These are phyloP conservation scores for Micrasema longulum DNA, from an alignment of 1,140 invertebrate species.

Conservation along the genomic window DNA sequence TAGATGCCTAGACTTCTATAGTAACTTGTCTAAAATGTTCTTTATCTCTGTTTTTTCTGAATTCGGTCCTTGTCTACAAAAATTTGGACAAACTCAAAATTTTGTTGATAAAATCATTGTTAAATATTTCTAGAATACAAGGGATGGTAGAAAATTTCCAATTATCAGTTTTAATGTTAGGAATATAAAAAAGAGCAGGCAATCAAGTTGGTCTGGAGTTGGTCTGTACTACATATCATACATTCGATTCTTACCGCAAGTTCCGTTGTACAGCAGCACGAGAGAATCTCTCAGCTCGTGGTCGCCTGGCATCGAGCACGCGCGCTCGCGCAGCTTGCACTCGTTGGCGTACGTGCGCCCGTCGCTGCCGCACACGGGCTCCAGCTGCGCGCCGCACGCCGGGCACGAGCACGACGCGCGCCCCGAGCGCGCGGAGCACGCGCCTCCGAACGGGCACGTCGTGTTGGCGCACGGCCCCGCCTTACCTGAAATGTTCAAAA, in stretches of 20 bases:
- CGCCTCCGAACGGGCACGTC: conserved; percentile 80
- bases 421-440: conserved; percentile 78
- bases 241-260: conserved; percentile 88
- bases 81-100: too few relatives aligned
- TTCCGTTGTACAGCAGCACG: conserved; percentile 75
- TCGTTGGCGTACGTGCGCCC: conserved; percentile 89
- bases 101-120: too few relatives aligned
- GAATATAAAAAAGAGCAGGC: neutral
- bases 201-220: too few relatives aligned
- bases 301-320: conserved; percentile 71
- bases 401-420: conserved; percentile 86
- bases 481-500: conserved; percentile 64
- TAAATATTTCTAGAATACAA: too few relatives aligned
- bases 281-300: conserved; percentile 62
- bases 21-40: too few relatives aligned
- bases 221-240: too few relatives aligned
- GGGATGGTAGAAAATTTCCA: neutral
- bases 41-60: too few relatives aligned
- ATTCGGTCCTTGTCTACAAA: too few relatives aligned
- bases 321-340: conserved; percentile 84
- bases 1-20: too few relatives aligned
- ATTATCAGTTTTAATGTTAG: too few relatives aligned
- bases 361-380: conserved; percentile 88
- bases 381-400: conserved; percentile 83
- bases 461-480: conserved; percentile 76